Evolutionary conservation across 2,113 vertebrate genomes (phyloP).

Genomic region (Pseudolaguvia tuberculata): DNA sequence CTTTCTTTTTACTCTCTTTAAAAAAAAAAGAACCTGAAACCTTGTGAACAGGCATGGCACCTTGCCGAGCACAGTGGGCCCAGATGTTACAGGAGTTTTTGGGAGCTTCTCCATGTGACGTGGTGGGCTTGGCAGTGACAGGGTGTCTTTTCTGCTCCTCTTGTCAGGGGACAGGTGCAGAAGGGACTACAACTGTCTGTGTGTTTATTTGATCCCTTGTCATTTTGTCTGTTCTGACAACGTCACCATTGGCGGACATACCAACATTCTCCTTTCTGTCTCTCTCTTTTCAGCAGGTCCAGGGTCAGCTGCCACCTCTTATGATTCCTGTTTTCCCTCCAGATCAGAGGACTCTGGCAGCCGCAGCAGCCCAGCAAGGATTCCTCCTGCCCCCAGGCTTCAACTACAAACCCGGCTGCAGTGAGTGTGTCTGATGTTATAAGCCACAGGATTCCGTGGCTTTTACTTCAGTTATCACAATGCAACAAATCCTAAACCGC

Average conservation of each 20-base stretch:
- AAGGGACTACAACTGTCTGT: slow-evolving; percentile 23
- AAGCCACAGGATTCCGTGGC: background rate
- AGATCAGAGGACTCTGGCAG: slow-evolving; percentile 95
- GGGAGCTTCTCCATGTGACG: slow-evolving; percentile 62
- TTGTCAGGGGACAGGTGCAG: slow-evolving; percentile 36
- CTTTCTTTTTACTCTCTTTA: slow-evolving; percentile 52
- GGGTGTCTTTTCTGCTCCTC: slow-evolving; percentile 29
- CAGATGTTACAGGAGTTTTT: slow-evolving; percentile 78
- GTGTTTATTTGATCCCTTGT: slow-evolving; percentile 34
- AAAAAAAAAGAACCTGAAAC: slow-evolving; percentile 78
- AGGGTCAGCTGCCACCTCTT: slow-evolving; percentile 94
- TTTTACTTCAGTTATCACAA: no score
- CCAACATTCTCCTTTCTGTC: slow-evolving; percentile 2
- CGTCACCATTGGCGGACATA: slow-evolving; percentile 15
- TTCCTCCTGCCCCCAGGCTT: slow-evolving; percentile 97
- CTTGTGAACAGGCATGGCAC: slow-evolving; percentile 89
- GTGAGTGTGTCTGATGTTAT: slow-evolving; percentile 71
- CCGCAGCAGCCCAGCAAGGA: slow-evolving; percentile 93
- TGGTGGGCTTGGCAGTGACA: slow-evolving; percentile 66
- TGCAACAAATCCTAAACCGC: background rate
- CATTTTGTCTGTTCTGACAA: slow-evolving; percentile 16
- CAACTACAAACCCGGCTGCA: slow-evolving; percentile 98
- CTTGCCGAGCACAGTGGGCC: slow-evolving; percentile 76
- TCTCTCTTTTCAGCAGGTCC: slow-evolving; percentile 83
- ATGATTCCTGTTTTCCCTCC: slow-evolving; percentile 98